These are phyloP conservation scores for Achroia grisella DNA, from an alignment of 1,140 invertebrate species.

Conservation along the genomic window DNA sequence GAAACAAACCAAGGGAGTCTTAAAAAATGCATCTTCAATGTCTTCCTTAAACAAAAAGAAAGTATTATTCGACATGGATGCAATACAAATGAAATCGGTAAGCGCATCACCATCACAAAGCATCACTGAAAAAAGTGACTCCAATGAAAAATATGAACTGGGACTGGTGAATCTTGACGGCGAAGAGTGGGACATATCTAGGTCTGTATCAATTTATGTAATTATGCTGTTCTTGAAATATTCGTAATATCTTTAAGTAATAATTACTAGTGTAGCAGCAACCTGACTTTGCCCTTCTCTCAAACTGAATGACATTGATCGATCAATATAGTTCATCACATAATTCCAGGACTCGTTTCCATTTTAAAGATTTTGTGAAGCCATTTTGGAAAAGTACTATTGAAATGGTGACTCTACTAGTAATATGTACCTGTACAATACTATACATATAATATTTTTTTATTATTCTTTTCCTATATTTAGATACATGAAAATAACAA, in stretches of 20 bases:
- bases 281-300: no score
- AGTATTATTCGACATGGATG: slow-evolving; percentile 76
- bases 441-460: no score
- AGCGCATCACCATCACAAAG: slow-evolving; percentile 62
- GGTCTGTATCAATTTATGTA: slow-evolving; percentile 39
- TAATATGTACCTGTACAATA: no score
- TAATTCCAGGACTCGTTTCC: no score
- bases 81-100: slow-evolving; percentile 68
- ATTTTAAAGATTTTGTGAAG: no score
- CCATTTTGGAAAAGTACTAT: no score
- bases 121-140: slow-evolving; percentile 54
- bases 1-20: slow-evolving; percentile 71
- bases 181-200: slow-evolving; percentile 72
- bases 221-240: not conserved
- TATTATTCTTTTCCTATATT: not conserved
- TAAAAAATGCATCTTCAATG: slow-evolving; percentile 73
- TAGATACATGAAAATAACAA: not conserved
- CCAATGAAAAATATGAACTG: slow-evolving; percentile 48
- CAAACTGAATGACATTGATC: no score
- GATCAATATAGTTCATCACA: no score
- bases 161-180: slow-evolving; percentile 55
- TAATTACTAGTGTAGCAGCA: no score
- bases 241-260: no score
- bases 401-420: no score
- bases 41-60: slow-evolving; percentile 75